Base-by-base conservation (phyloP, 1,140 invertebrate genomes). In the Centruroides vittatus region DNA sequence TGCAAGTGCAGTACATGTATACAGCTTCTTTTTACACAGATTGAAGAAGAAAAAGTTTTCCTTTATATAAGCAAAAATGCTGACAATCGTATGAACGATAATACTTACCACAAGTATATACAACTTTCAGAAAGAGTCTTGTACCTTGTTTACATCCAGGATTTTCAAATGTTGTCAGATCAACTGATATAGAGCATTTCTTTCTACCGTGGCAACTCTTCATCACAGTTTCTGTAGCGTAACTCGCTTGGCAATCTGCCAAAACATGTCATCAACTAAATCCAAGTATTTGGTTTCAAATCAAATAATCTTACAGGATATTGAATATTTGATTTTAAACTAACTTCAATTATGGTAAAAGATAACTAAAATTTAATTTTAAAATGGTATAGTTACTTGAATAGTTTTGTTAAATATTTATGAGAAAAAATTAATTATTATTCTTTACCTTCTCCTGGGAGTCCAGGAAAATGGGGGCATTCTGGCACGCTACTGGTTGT, bases 401-500 rank as follows among this genome's bases (percentile, higher is more conserved):
- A 23, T 11, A 35, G 10, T 56, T 41, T 47, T n/a, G 11, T 56
- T 13, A 41, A 41, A 41, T 23, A 55, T 10, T 41, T 55, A 81
- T 83, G 49, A 51, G 12, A 51, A 23, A 53, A 36, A 36, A 6
- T 36, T 36, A 53, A 53, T 53, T 53, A 8, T 51, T 51, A 51
- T 51, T n/a, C 51, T 83, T n/a, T 75, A 93, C 90, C 89, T 79
- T 92, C 88, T 73, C 92, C 89, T 52, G 84, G 82, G 62, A 89
- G 86, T 34, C 86, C 88, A 67, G 82, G 80, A 2, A 86, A 85
- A 70, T 91, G 86, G 5, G 89, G 88, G 74, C 92, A 95, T 69
- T 90, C 85, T 64, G 88, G 81, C 61, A 85, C 90, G 68, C 91
- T 88, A 68, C 86, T 86, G 71, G 88, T 83, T 0, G 87, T 89